phyloP scores from a whole-genome alignment of 1,140 invertebrate genomes.

The Diprion similis region DNA sequence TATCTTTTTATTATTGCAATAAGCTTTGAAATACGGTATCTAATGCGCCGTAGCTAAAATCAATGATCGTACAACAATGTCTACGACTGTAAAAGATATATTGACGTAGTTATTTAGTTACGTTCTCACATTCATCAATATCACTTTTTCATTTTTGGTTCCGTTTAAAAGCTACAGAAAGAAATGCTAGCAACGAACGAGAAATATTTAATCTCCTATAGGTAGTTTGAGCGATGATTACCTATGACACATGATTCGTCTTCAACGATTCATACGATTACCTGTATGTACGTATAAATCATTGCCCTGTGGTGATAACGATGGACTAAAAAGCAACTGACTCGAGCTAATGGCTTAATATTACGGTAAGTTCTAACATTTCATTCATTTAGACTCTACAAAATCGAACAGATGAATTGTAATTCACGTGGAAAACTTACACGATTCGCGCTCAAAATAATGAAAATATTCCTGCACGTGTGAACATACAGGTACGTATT shows the following conservation, averaged over 20 bases:
- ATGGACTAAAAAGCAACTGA: neutral
- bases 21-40: neutral
- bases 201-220: no score
- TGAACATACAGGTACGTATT: neutral
- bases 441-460: neutral
- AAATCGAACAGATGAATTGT: neutral
- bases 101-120: neutral
- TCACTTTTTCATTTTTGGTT: slow-evolving; percentile 1
- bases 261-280: neutral
- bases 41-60: neutral
- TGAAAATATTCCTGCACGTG: neutral
- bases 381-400: neutral
- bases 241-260: neutral
- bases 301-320: neutral
- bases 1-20: neutral
- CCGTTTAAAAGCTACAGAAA: neutral
- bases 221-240: no score
- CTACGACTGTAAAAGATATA: neutral
- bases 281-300: no score
- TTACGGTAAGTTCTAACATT: neutral
- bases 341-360: neutral
- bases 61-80: neutral
- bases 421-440: neutral
- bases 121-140: neutral
- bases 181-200: neutral